Evolutionary conservation across 1,140 invertebrate genomes (phyloP), one percentile per base, ranked within the genome.

Genomic region (Halyomorpha halys): DNA sequence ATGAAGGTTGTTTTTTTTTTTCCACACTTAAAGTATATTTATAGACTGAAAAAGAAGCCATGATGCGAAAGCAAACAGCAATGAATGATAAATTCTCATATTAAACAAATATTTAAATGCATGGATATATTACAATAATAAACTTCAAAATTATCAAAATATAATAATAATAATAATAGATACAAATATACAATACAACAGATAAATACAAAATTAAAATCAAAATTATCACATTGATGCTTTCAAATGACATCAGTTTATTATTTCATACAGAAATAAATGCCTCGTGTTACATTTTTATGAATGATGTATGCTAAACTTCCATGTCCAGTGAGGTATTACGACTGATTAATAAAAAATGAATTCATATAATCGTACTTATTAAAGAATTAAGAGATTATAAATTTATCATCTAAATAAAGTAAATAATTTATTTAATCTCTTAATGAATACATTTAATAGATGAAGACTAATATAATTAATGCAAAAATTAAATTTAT

Each of bases 151-250:
- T 61, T 19, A 61, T 44, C 60, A 45, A 61, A 61, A 61, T 44
- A 19, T 45, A 45, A 61, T 45, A 45, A 34, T 61, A 61, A 54
- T 54, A 23, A 27, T 56, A 27, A 56, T 56, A 56, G 44, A 61
- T 47, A 61, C 44, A 47, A 45, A 30, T 21, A 30, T 47, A 61
- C 19, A 44, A 45, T 23, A 61, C 60, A 61, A 61, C 34, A 61
- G 39, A 21, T 19, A 61, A 61, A 61, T 61, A 45, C 60, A 61
- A 61, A 39, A 18, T 61, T 61, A 61, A 61, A 61, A 61, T 25
- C 18, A 61, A 47, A 61, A 61, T 44, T 61, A 44, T 61, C 44
- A 45, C 44, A 61, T 61, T 14, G 19, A 25, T 25, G 30, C 21
- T 61, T 25, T 18, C 30, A 39, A 34, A 34, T 27, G 18, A 45